These are phyloP conservation scores for Drosophila baimaii DNA, from an alignment of 1,140 invertebrate species.

Conservation along the genomic window DNA sequence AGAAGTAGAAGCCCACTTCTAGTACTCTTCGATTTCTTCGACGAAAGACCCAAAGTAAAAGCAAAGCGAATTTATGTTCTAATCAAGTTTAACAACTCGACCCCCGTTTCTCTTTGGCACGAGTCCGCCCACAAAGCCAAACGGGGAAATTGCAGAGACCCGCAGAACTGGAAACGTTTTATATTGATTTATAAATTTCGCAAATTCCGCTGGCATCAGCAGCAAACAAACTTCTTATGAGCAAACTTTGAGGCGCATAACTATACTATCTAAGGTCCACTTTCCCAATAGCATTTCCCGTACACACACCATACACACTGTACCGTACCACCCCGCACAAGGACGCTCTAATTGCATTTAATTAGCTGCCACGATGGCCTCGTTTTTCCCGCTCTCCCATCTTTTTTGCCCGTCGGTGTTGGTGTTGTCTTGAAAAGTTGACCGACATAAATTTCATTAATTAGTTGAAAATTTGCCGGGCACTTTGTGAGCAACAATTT, in stretches of 20 bases:
- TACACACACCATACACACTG: conserved; percentile 1
- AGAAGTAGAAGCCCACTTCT: not conserved
- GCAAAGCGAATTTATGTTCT: conserved; percentile 35
- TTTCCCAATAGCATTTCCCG: conserved; percentile 1
- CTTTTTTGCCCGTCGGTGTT: not conserved
- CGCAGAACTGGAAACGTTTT: conserved; percentile 30
- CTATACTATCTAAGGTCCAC: conserved; percentile 34
- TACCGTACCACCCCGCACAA: conserved; percentile 20
- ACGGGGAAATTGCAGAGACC: conserved; percentile 17
- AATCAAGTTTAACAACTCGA: conserved; percentile 43
- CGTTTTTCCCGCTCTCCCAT: conserved; percentile 25
- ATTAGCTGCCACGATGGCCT: conserved; percentile 59
- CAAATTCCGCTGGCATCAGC: conserved; percentile 58
- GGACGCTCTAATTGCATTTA: conserved; percentile 61
- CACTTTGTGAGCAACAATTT: conserved; percentile 52
- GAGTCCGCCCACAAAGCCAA: not conserved
- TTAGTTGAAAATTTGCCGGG: conserved; percentile 64
- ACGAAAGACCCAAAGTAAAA: conserved; percentile 15
- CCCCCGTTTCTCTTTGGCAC: not conserved
- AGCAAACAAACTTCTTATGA: conserved; percentile 67
- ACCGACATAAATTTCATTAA: conserved; percentile 78
- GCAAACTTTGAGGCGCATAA: conserved; percentile 56
- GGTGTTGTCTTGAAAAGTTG: conserved; percentile 51
- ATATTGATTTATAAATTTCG: conserved; percentile 57
- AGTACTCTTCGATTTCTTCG: not conserved